phyloP scores from a whole-genome alignment of 2,113 vertebrate genomes.

The Nothobranchius furzeri region DNA sequence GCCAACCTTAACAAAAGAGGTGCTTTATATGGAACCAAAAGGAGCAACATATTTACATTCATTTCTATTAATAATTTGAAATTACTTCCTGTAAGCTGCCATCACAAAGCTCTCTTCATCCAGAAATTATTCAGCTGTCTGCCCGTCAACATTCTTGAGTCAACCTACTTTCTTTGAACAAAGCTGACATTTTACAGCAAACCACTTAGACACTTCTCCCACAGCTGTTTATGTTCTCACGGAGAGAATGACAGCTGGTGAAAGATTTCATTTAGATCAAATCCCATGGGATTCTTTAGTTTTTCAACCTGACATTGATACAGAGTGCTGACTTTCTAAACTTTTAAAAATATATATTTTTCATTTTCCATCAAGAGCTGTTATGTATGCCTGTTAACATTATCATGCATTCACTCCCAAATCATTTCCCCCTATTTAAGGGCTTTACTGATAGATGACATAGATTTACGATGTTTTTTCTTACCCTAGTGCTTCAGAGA shows the following conservation, averaged over 20 bases:
- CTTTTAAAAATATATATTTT: neutral
- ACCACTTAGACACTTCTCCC: constrained; percentile 47
- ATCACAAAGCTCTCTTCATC: constrained; percentile 1
- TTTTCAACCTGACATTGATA: constrained; percentile 14
- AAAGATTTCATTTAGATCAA: constrained; percentile 33
- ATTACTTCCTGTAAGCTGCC: neutral
- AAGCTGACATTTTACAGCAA: constrained; percentile 57
- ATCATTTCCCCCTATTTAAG: neutral
- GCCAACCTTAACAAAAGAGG: neutral
- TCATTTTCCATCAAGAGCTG: neutral
- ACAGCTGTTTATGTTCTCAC: constrained; percentile 53
- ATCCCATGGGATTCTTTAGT: constrained; percentile 12
- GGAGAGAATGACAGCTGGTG: constrained; percentile 44
- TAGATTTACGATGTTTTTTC: too few relatives aligned
- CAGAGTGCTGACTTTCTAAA: constrained; percentile 9
- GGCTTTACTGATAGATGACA: neutral
- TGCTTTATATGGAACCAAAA: neutral
- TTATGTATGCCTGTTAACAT: neutral
- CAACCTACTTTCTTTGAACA: constrained; percentile 54
- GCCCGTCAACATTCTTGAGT: constrained; percentile 40
- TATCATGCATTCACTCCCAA: neutral
- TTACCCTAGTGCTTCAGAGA: too few relatives aligned
- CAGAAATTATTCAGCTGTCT: constrained; percentile 35
- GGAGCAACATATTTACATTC: neutral
- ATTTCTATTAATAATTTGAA: neutral